Base-by-base conservation (phyloP, 2,113 vertebrate species). In the Cephalopholis sonnerati region DNA sequence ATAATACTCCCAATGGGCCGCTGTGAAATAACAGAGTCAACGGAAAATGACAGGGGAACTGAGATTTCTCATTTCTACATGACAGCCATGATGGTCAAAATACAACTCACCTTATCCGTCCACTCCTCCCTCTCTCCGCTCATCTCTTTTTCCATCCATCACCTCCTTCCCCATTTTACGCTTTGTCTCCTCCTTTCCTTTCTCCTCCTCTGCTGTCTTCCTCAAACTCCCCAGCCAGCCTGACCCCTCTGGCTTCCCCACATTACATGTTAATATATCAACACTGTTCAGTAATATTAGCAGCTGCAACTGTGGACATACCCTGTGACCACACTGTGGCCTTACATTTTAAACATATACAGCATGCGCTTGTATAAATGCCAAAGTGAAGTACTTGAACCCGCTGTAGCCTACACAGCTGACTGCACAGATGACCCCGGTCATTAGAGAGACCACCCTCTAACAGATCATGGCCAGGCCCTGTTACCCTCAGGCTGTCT, bases 51-150 rank as follows among this genome's bases (percentile, higher is more conserved):
- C 89, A 91, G 57, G 61, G 55, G 41, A 81, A 46, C 61, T 57
- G 54, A 81, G 66, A 74, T 76, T 86, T 57, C 80, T 87, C 77
- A 57, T 89, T 51, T 79, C 65, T n/a, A 70, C 79, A 77, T n/a
- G 74, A 86, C 87, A 89, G 77, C 74, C 69, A 20, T 83, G 83
- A 91, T 86, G 82, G 85, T 91, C 77, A 87, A 82, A 90, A 70
- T 64, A 67, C 80, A 83, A 75, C 81, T 74, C 66, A 48, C 61
- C 74, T 85, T 44, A 82, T 72, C 62, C 24, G 3, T 81, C 68
- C 55, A 29, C 62, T 69, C 82, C 74, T 74, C 63, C 63, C 24
- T 10, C 68, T 82, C 87, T 77, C n/a, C 74, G 18, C n/a, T 59
- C 62, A 82, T 89, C 63, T 79, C n/a, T 63, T 69, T 68, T 64